Evolutionary conservation across 1,140 invertebrate genomes (phyloP), one percentile per base, ranked within the genome.

Genomic region (Muscidifurax raptorellus): DNA sequence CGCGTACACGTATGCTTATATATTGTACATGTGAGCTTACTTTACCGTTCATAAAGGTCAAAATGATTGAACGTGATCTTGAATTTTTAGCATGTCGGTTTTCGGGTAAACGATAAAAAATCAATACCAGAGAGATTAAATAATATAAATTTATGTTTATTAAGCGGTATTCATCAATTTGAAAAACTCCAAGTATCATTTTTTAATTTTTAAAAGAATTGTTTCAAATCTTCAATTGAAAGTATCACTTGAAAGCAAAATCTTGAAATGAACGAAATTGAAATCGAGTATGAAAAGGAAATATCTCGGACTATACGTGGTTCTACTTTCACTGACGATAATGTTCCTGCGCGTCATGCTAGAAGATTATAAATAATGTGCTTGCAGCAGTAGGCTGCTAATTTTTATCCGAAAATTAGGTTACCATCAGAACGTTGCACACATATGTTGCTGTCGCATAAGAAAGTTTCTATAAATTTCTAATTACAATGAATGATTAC

Each of bases 301-400:
- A 59, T 22, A 22, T 77, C 12, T 27, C 22, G 52, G 7, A 32
- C 32, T 64, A 12, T 44, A 18, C 6, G 40, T 25, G 15, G 64
- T 15, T 67, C n/a, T 67, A 44, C 78, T 80, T 80, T 80, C 32
- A 80, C 64, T 80, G 13, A 67, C 40, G 27, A 27, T 40, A 80
- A 40, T 80, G 25, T 64, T 18, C 12, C 6, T 18, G 27, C 18
- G 40, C 64, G 10, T 28, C 22, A 27, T 44, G 30, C n/a, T 69
- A 12, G 25, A 36, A 18, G 32, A 67, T 69, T 69, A 22, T 69
- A 80, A 80, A 80, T 44, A 67, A 5, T 44, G 25, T 36, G 27
- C 25, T 67, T n/a, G n/a, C n/a, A n/a, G 10, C 64, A 67, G 25
- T 0, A 2, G 27, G 25, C 18, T 67, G 27, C 22, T 13, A 64